Percentiles rank a stretch among this genome's conserved stretches.
These are phyloP conservation scores for Okapia johnstoni DNA, from an alignment of 2,113 vertebrate genomes.

Conservation along the genomic window DNA sequence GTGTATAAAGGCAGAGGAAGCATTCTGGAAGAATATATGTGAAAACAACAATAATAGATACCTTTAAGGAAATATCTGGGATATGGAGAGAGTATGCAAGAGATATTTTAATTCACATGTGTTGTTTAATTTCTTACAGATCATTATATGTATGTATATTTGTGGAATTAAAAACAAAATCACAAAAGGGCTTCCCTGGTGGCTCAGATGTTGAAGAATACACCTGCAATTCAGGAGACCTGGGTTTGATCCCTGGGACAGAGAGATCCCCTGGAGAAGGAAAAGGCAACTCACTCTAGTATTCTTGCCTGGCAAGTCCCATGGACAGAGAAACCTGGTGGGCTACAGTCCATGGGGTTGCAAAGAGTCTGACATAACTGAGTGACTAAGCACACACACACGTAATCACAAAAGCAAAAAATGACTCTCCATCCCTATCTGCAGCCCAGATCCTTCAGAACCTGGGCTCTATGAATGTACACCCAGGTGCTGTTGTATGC, in stretches of 20 bases:
- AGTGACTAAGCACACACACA: not conserved
- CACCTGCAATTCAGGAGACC: not conserved
- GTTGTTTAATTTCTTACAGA: not conserved
- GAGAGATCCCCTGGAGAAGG: not conserved
- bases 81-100: not conserved
- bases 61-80: not conserved
- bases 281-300: not conserved
- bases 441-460: not conserved
- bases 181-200: not conserved
- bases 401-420: not conserved
- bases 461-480: not conserved
- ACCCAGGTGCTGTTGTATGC: too few species aligned
- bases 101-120: not conserved
- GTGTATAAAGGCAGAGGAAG: not conserved
- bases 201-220: not conserved
- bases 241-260: not conserved
- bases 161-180: not conserved
- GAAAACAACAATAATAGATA: not conserved
- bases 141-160: not conserved
- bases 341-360: not conserved
- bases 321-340: not conserved
- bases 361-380: not conserved
- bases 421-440: not conserved
- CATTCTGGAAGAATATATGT: not conserved
- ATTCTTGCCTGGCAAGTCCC: not conserved